A percentile compares a stretch with the other conserved stretches of the same genome.
Conservation (phyloP, 2,888 invertebrate species). For the Pycnomerus fuliginosus region DNA sequence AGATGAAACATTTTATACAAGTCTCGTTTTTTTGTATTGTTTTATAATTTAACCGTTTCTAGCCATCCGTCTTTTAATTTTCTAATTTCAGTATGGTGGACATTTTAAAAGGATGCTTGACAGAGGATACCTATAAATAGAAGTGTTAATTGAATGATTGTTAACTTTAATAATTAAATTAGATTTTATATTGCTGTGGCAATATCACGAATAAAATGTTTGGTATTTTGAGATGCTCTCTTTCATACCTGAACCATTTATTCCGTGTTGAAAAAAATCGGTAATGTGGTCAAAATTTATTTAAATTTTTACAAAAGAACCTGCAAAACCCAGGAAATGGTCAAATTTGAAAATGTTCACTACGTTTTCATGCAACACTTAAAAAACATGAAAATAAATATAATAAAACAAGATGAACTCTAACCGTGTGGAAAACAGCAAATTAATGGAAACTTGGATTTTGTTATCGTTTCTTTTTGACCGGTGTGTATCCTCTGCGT, state of each 20-base stretch:
- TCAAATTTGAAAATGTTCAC: background rate
- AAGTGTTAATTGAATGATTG: constrained; percentile 1
- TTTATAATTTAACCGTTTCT: constrained; percentile 13
- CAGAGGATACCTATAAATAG: background rate
- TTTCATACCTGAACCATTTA: too few species aligned
- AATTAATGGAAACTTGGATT: too few species aligned
- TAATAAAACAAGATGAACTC: too few species aligned
- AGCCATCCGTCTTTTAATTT: constrained; percentile 15
- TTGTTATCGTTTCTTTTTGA: constrained; percentile 19
- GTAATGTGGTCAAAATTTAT: too few species aligned
- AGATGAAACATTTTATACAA: constrained; percentile 12
- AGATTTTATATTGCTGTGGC: constrained; percentile 30
- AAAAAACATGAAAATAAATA: too few species aligned
- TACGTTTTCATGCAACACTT: too few species aligned
- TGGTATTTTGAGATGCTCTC: constrained; percentile 38
- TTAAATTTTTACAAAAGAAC: background rate
- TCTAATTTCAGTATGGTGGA: constrained; percentile 9
- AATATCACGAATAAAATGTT: constrained; percentile 33
- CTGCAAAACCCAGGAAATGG: background rate
- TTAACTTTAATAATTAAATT: constrained; percentile 29
- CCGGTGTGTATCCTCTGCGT: constrained; percentile 17
- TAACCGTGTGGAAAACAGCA: too few species aligned
- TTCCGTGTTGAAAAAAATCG: too few species aligned
- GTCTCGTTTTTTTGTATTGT: constrained; percentile 10
- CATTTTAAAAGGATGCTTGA: too few species aligned